These are phyloP conservation scores for Chitala chitala DNA, from an alignment of 2,113 vertebrate genomes.

Conservation along the genomic window DNA sequence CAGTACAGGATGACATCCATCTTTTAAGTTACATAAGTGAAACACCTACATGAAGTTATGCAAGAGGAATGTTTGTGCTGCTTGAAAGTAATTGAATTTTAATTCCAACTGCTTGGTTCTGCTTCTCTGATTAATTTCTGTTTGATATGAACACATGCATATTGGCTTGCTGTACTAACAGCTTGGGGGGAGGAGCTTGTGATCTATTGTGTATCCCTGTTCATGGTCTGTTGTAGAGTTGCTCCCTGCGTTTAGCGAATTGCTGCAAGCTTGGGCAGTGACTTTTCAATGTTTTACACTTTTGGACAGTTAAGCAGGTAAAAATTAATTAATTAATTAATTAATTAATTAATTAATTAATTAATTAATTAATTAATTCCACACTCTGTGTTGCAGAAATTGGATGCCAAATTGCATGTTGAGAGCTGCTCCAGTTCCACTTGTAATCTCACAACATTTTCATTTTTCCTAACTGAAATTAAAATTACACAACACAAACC, in stretches of 20 bases:
- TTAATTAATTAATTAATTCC: too few relatives aligned
- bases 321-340: neutral
- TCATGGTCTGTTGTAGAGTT: neutral
- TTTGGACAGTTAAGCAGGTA: neutral
- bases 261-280: neutral
- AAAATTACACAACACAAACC: too few relatives aligned
- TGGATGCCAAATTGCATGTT: too few relatives aligned
- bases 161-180: neutral
- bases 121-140: neutral
- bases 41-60: constrained; percentile 11
- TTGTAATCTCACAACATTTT: neutral
- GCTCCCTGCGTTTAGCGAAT: neutral
- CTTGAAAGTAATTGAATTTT: neutral
- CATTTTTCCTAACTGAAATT: too few relatives aligned
- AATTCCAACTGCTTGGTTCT: neutral
- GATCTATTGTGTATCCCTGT: neutral
- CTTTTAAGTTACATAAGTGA: neutral
- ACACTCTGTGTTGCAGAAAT: too few relatives aligned
- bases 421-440: too few relatives aligned
- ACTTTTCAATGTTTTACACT: neutral
- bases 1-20: neutral
- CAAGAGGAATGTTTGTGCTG: neutral
- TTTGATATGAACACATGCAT: neutral
- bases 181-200: neutral
- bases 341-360: too few relatives aligned